Conservation (phyloP, 1,140 invertebrate genomes). For the Drosophila serrata region DNA sequence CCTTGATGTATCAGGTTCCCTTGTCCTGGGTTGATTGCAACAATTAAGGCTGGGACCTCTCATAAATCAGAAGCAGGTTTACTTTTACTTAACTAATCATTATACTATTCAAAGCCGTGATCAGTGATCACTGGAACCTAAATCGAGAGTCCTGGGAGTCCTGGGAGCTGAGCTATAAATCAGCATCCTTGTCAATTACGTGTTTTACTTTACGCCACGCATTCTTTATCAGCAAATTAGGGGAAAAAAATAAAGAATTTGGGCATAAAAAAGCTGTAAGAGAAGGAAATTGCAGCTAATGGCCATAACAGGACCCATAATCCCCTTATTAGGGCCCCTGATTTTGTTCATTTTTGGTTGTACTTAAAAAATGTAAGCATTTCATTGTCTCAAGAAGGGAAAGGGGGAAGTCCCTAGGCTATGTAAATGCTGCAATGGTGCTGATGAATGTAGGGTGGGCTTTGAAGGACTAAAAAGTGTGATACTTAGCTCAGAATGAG, state of each 20-base stretch:
- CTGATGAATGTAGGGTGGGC: neutral
- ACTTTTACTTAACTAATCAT: neutral
- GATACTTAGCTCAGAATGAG: neutral
- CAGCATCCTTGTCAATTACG: conserved; percentile 43
- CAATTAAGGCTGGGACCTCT: neutral
- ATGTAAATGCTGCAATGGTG: neutral
- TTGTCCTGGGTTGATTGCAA: neutral
- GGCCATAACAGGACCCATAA: conserved; percentile 42
- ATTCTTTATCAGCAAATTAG: conserved; percentile 25
- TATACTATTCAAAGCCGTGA: neutral
- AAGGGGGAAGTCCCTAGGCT: neutral
- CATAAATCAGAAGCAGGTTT: neutral
- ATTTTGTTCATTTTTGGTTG: conserved; percentile 24
- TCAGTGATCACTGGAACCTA: conserved; percentile 1
- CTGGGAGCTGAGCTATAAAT: conserved; percentile 27
- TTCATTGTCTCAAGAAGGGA: neutral
- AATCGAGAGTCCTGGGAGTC: neutral
- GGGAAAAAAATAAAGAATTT: conserved; percentile 1
- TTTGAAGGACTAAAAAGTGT: neutral
- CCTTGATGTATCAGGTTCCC: neutral
- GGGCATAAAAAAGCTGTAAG: conserved; percentile 14
- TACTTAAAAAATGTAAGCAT: conserved; percentile 9
- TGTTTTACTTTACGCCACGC: conserved; percentile 8
- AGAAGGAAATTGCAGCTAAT: conserved; percentile 38
- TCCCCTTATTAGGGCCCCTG: conserved; percentile 35